Evolutionary conservation across 2,888 invertebrate genomes (phyloP).

Genomic region (Lumbricus terrestris): DNA sequence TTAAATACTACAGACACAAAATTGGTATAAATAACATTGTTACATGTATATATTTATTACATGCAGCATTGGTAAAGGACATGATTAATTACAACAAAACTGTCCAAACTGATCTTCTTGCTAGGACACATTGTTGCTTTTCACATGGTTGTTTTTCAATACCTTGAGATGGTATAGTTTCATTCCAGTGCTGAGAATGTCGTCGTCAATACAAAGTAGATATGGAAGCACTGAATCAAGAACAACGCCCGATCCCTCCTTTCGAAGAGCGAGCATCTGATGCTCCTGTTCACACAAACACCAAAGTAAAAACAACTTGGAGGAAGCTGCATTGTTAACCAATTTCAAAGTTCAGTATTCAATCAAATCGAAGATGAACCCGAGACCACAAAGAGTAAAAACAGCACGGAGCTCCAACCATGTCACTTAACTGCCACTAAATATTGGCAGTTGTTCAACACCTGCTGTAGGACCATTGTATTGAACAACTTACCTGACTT

Average conservation of each 20-base stretch:
- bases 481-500: too few relatives aligned
- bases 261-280: conserved; percentile 79
- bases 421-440: too few relatives aligned
- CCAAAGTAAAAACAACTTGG: not conserved
- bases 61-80: not conserved
- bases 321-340: not conserved
- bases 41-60: too few relatives aligned
- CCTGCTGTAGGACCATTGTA: too few relatives aligned
- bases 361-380: not conserved
- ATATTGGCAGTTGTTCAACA: too few relatives aligned
- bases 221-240: conserved; percentile 41
- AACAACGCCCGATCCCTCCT: conserved; percentile 79
- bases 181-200: conserved; percentile 42
- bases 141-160: not conserved
- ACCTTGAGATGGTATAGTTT: conserved; percentile 42
- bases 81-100: not conserved
- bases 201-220: conserved; percentile 40
- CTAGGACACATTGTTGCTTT: not conserved
- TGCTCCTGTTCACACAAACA: conserved; percentile 69
- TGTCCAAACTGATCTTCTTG: not conserved
- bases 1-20: too few relatives aligned
- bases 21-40: too few relatives aligned
- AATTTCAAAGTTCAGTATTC: not conserved
- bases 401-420: too few relatives aligned
- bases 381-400: not conserved